Conservation (phyloP, 1,140 invertebrate species). For the Drosophila burlai region DNA sequence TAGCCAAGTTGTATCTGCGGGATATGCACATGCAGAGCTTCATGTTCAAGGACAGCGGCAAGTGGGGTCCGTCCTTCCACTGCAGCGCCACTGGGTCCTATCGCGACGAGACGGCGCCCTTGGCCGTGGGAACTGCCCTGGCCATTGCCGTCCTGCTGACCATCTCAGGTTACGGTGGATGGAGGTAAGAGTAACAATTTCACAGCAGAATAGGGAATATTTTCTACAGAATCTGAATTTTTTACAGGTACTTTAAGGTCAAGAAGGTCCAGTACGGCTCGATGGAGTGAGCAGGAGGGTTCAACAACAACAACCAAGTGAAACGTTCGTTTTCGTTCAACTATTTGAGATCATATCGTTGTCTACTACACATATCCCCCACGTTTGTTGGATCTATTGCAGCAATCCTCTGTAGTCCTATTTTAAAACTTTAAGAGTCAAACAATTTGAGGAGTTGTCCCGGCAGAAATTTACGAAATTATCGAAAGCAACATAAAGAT, state of each 20-base stretch:
- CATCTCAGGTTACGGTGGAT: constrained; percentile 93
- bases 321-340: constrained; percentile 38
- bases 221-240: background rate
- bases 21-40: constrained; percentile 87
- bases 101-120: constrained; percentile 93
- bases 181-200: constrained; percentile 63
- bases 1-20: constrained; percentile 86
- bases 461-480: constrained; percentile 47
- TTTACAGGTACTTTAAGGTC: constrained; percentile 91
- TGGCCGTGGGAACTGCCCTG: constrained; percentile 94
- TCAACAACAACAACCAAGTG: background rate
- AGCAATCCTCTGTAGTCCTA: constrained; percentile 51
- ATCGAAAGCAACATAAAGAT: constrained; percentile 56
- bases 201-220: no score
- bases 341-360: constrained; percentile 57
- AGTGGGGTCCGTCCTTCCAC: constrained; percentile 87
- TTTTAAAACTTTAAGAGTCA: constrained; percentile 40
- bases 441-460: constrained; percentile 34
- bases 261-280: constrained; percentile 97
- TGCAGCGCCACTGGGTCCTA: constrained; percentile 86
- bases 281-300: constrained; percentile 90
- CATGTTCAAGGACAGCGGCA: constrained; percentile 87
- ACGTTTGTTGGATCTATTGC: constrained; percentile 61
- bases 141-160: constrained; percentile 92
- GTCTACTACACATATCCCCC: constrained; percentile 61